These are phyloP conservation scores for Rhabdornis inornatus DNA, from an alignment of 2,113 vertebrate species.

Conservation along the genomic window DNA sequence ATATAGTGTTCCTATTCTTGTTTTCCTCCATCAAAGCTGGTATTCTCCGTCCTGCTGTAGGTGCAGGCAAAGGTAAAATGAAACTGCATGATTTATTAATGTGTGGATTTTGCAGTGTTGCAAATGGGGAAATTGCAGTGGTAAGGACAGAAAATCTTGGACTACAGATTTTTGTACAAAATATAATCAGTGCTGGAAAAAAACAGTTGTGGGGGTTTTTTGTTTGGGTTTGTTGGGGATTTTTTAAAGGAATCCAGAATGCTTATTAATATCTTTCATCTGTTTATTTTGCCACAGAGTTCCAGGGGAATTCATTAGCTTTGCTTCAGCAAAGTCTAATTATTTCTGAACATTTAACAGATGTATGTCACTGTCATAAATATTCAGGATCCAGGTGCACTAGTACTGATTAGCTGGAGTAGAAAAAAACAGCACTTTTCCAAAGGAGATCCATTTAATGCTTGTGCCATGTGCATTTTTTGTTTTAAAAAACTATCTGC, in stretches of 20 bases:
- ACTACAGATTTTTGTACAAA: background rate
- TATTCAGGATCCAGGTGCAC: conserved; percentile 32
- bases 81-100: conserved; percentile 77
- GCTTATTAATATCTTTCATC: conserved; percentile 10
- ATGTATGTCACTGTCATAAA: background rate
- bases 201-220: background rate
- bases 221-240: background rate
- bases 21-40: conserved; percentile 79
- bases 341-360: conserved; percentile 22
- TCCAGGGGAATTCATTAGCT: conserved; percentile 42
- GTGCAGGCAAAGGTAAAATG: conserved; percentile 90
- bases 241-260: background rate
- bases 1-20: conserved; percentile 78
- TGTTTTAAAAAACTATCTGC: background rate
- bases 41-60: conserved; percentile 85
- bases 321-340: conserved; percentile 36
- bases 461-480: background rate
- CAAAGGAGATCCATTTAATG: background rate
- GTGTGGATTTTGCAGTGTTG: conserved; percentile 71
- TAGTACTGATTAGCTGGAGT: conserved; percentile 6
- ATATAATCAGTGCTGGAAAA: background rate
- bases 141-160: conserved; percentile 52
- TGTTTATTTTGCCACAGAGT: conserved; percentile 30
- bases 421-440: background rate
- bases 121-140: conserved; percentile 70